Conservation (phyloP, 2,888 invertebrate species). For the Nasonovia ribisnigri region DNA sequence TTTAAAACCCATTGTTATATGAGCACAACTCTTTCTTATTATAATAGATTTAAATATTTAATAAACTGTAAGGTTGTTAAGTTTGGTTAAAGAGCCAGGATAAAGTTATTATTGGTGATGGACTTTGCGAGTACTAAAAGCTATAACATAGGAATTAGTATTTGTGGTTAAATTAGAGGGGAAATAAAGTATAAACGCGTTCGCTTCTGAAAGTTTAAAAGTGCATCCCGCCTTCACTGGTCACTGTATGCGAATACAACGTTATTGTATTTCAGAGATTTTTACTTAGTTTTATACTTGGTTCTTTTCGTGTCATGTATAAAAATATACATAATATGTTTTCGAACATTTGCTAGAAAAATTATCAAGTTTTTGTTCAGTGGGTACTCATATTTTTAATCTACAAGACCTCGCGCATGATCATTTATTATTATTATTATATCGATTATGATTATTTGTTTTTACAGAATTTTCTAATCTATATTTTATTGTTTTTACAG, state of each 20-base stretch:
- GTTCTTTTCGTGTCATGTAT: neutral
- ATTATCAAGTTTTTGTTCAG: neutral
- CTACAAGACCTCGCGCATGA: neutral
- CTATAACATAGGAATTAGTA: neutral
- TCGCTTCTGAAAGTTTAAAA: neutral
- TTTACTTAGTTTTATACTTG: neutral
- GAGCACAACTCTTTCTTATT: neutral
- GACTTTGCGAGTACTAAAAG: neutral
- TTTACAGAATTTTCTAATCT: neutral
- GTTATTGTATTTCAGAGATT: neutral
- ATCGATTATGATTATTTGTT: neutral
- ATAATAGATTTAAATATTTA: neutral
- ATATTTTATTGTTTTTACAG: conserved; percentile 1
- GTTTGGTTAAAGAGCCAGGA: neutral
- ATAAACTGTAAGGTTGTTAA: neutral
- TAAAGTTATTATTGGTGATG: neutral
- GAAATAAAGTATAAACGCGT: neutral
- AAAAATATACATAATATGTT: neutral
- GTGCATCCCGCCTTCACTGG: neutral
- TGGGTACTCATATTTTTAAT: neutral
- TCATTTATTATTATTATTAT: neutral
- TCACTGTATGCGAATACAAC: neutral
- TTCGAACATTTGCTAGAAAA: neutral
- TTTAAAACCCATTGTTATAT: neutral
- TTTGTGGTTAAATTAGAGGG: neutral